These are phyloP conservation scores for Taphrorychus bicolor DNA, from an alignment of 2,888 invertebrate genomes.

Conservation along the genomic window DNA sequence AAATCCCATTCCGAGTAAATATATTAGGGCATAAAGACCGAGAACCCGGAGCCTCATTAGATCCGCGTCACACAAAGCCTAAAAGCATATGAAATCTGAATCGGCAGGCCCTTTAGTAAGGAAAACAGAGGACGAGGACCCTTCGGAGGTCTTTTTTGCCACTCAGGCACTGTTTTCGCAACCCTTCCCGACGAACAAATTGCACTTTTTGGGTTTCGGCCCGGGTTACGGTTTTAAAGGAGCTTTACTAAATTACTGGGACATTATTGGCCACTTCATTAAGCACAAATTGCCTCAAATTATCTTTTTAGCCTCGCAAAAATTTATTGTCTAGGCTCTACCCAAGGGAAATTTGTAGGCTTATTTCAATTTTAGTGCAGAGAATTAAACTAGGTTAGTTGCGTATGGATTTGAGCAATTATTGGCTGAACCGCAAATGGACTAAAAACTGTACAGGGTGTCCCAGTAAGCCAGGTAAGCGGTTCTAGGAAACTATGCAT, in stretches of 20 bases:
- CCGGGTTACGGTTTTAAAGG: slow-evolving; percentile 33
- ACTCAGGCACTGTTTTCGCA: slow-evolving; percentile 27
- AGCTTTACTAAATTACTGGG: slow-evolving; percentile 31
- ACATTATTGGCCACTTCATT: slow-evolving; percentile 39
- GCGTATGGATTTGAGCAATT: too few species aligned
- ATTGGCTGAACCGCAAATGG: too few species aligned
- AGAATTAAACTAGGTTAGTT: too few species aligned
- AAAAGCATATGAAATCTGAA: slow-evolving; percentile 29
- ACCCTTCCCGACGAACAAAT: slow-evolving; percentile 35
- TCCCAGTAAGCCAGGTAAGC: too few species aligned
- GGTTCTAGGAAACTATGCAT: too few species aligned
- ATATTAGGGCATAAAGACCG: slow-evolving; percentile 8
- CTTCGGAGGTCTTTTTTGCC: slow-evolving; percentile 20
- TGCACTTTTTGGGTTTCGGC: slow-evolving; percentile 29
- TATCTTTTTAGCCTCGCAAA: slow-evolving; percentile 25
- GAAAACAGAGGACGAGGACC: slow-evolving; percentile 16
- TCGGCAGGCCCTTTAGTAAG: slow-evolving; percentile 14
- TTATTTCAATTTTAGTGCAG: too few species aligned
- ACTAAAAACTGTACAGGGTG: too few species aligned
- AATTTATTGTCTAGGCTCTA: slow-evolving; percentile 18
- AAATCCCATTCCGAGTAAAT: slow-evolving; percentile 6
- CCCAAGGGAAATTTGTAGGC: background rate
- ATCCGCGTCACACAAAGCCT: slow-evolving; percentile 18
- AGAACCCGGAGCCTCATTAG: slow-evolving; percentile 20
- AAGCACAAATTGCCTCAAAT: slow-evolving; percentile 32